Evolutionary conservation across 2,113 vertebrate genomes (phyloP), one percentile per base, ranked within the genome.

Genomic region (Silurus meridionalis): DNA sequence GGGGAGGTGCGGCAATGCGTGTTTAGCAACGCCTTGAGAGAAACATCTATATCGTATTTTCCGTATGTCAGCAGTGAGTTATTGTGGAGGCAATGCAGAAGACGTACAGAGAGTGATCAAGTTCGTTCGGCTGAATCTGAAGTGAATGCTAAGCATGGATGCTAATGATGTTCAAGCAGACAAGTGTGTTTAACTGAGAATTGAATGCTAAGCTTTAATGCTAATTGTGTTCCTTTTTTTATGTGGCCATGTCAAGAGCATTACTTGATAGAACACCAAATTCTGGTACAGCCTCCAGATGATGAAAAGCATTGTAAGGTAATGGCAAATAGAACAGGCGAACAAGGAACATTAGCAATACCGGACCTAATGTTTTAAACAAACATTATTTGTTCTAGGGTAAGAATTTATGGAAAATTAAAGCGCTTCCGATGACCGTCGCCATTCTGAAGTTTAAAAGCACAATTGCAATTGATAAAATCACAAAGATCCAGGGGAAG

Each of bases 341-440:
- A 17, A 48, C 69, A 37, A 86, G 66, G 84, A 79, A 79, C 89
- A 88, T 90, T 88, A 90, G 87, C 74, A 83, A 84, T 87, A 58
- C 64, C 79, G 82, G 85, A 88, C 55, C 85, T 88, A 90, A 90
- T 88, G 89, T 86, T 80, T 67, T 90, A 83, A 61, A 4, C 79
- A 83, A 66, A 87, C 79, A 25, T 37, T 50, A 69, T 85, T 85
- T 78, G 25, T 63, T 82, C 48, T 86, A 69, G 84, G 87, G 46
- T 23, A 78, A 72, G n/a, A 53, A 82, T 37, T 61, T n/a, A 67
- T 60, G 46, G 55, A 86, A 37, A 25, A 83, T 63, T 64, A 77
- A 19, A 75, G 80, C 60, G 25, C 48, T 80, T 60, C 19, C 84
- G 46, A 82, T 63, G 83, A 13, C 66, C 55, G 60, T 80, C 58